Base-by-base conservation (phyloP, 2,888 invertebrate species). In the Maniola hyperantus region DNA sequence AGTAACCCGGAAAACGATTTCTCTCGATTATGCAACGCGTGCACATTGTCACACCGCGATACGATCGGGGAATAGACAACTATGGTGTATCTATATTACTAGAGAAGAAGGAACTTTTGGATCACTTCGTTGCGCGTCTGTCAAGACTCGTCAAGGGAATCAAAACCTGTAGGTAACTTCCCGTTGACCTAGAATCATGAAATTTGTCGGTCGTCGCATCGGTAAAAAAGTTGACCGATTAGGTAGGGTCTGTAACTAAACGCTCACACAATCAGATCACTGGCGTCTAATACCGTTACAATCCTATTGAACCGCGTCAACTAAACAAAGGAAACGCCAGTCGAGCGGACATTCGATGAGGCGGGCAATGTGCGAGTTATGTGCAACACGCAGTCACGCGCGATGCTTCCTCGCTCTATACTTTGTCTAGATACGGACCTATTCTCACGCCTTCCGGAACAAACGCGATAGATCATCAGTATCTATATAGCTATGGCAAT, bases 1-100 rank as follows among this genome's bases (percentile, higher is more conserved):
- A 63, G 62, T 66, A 65, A 65, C 63, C 63, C 59, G 65, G 59
- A 62, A 63, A 63, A 34, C 42, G 59, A 55, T 64, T 70, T 70
- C 61, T 62, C 61, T 33, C 57, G 70, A 67, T 67, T 63, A 67
- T 51, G 65, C 62, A 66, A 69, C 57, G 13, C 39, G 64, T 39
- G 36, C 46, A 1, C 1, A 8, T 15, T 7, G 46, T 18, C 33
- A 34, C 42, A 48, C 36, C 34, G 46, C 11, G 15, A 34, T 1
- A 10, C 11, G 8, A 39, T 18, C 11, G 8, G 11, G 44, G 46
- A 11, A 26, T 50, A 20, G 26, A 7, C 46, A 18, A 15, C 6
- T 48, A 48, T 48, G 46, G 13, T 0, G 15, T 15, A 46, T 15
- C 11, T 42, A n/a, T n/a, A n/a, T n/a, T n/a, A n/a, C 11, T 11